phyloP scores from a whole-genome alignment of 2,888 invertebrate species.

The Drosophila prostipennis region DNA sequence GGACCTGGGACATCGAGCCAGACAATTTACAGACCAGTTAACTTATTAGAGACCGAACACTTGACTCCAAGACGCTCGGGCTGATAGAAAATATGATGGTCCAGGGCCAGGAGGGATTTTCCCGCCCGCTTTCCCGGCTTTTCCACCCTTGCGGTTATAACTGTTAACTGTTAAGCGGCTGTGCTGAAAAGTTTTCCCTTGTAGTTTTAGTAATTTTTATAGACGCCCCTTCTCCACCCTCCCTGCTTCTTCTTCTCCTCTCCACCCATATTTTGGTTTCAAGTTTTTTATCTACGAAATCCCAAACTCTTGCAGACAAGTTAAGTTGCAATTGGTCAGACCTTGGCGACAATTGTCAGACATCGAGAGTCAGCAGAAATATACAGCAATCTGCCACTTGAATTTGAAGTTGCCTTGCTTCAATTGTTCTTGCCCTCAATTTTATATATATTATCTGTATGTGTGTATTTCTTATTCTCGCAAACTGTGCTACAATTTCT shows the following conservation, averaged over 20 bases:
- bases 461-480: neutral
- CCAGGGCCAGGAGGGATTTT: neutral
- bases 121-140: neutral
- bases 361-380: slow-evolving; percentile 18
- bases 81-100: slow-evolving; percentile 38
- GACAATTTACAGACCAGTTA: slow-evolving; percentile 68
- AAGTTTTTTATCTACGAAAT: slow-evolving; percentile 43
- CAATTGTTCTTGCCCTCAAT: slow-evolving; percentile 5
- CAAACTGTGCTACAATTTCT: neutral
- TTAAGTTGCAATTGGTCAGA: slow-evolving; percentile 22
- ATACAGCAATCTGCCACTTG: slow-evolving; percentile 24
- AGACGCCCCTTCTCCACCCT: no score
- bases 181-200: slow-evolving; percentile 39
- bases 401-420: slow-evolving; percentile 9
- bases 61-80: slow-evolving; percentile 30
- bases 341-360: slow-evolving; percentile 27
- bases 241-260: neutral
- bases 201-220: slow-evolving; percentile 47
- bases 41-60: slow-evolving; percentile 57
- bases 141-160: slow-evolving; percentile 52
- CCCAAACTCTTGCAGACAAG: slow-evolving; percentile 14
- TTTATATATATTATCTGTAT: neutral
- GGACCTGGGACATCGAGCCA: slow-evolving; percentile 38
- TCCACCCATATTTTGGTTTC: neutral
- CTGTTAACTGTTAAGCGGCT: slow-evolving; percentile 63